phyloP scores from a whole-genome alignment of 2,888 invertebrate genomes.

The Entomobrya multifasciata region DNA sequence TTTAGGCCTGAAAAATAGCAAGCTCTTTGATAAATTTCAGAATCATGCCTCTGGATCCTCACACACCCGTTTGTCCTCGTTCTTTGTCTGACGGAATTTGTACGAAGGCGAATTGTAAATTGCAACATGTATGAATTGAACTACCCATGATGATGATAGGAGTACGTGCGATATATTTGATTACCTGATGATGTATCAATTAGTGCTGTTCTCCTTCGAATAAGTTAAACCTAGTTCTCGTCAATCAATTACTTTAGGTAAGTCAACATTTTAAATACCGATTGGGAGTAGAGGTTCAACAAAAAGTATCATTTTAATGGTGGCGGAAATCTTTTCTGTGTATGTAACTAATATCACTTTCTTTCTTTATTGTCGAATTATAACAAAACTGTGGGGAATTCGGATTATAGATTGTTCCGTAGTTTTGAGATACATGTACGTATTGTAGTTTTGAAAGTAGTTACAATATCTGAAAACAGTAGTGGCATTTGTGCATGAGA shows the following conservation, averaged over 20 bases:
- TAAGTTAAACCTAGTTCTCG: no score
- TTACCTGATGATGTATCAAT: neutral
- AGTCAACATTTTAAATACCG: neutral
- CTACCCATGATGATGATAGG: neutral
- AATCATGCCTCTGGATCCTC: neutral
- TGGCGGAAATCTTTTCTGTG: conserved; percentile 11
- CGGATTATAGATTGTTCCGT: no score
- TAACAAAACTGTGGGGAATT: no score
- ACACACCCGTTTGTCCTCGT: conserved; percentile 1
- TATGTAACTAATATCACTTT: no score
- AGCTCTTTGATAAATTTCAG: neutral
- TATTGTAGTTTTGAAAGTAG: no score
- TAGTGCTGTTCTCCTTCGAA: neutral
- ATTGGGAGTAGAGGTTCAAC: neutral
- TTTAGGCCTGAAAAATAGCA: neutral
- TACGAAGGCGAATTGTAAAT: neutral
- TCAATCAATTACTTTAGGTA: neutral
- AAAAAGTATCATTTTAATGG: neutral
- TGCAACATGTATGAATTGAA: neutral
- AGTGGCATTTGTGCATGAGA: no score
- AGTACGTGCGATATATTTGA: neutral
- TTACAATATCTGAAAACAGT: no score
- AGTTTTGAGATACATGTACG: no score
- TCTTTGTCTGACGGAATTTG: conserved; percentile 5
- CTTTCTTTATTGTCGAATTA: no score